Base-by-base conservation (phyloP, 2,888 invertebrate genomes). In the Autographa pulchrina region DNA sequence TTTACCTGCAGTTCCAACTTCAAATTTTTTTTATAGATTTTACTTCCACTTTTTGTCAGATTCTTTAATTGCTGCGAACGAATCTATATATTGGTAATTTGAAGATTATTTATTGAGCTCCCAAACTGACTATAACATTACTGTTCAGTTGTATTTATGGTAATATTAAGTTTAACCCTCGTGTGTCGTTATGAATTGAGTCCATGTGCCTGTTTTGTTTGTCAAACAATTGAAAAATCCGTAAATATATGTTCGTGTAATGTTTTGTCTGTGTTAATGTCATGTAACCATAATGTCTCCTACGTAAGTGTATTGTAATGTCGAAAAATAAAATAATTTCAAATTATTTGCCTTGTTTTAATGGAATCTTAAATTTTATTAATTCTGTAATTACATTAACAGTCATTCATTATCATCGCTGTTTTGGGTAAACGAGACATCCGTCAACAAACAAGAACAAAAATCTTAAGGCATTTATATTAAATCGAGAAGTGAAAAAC, bases 301-400 rank as follows among this genome's bases (percentile, higher is more conserved):
- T 71, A 60, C 25, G 68, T 85, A 83, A 85, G 84, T 85, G 72
- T 84, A 85, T 84, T 79, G 74, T 83, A 69, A 71, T 73, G 84
- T 83, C 58, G 8, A 32, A 65, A 70, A 64, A 66, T 68, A 65
- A 75, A 65, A 78, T 81, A 69, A 70, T 70, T 70, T 1, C 7
- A 65, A 56, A 13, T 14, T 25, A 56, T 54, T 0, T 20, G 8
- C 3, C 3, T 54, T 11, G 18, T 18, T 54, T 43, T 43, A 43
- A 16, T 43, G 16, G 16, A 16, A 38, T 38, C 35, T 8, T 35
- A 25, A 25, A 1, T 25, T 25, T 25, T 25, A 25, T 25, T 25
- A 25, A 25, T 25, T 25, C 25, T 25, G 1, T 25, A 25, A 25
- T 25, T 25, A 25, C 25, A 25, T 25, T 2, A 25, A 25, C 25